Percentiles rank a stretch among this genome's conserved stretches.
Evolutionary conservation across 2,888 invertebrate species (phyloP).

Genomic region (Hypolimnas misippus): DNA sequence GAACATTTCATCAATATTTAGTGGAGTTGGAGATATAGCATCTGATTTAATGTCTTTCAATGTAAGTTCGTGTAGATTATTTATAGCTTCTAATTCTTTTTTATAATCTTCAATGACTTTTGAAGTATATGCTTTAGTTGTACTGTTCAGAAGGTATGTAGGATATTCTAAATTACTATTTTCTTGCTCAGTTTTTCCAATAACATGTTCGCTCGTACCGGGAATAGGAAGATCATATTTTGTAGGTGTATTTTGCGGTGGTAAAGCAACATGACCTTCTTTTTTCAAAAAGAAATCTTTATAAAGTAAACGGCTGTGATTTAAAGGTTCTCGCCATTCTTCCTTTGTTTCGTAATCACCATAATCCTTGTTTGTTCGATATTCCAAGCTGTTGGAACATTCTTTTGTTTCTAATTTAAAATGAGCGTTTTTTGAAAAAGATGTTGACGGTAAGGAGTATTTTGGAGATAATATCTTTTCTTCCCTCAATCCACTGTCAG

Average conservation of each 20-base stretch:
- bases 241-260: constrained; percentile 71
- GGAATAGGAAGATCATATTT: constrained; percentile 51
- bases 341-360: constrained; percentile 57
- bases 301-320: constrained; percentile 75
- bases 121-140: constrained; percentile 78
- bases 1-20: constrained; percentile 76
- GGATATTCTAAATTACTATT: constrained; percentile 67
- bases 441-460: constrained; percentile 65
- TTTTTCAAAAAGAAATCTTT: constrained; percentile 78
- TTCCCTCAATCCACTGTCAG: constrained; percentile 68
- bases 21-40: constrained; percentile 71
- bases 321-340: constrained; percentile 68
- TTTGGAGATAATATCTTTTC: constrained; percentile 61
- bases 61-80: constrained; percentile 75
- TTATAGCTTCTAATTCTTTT: constrained; percentile 78
- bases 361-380: constrained; percentile 58
- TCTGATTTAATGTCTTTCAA: constrained; percentile 78
- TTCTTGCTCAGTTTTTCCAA: constrained; percentile 50
- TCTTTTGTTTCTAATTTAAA: constrained; percentile 55
- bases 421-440: constrained; percentile 55
- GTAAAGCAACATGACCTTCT: constrained; percentile 67
- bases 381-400: constrained; percentile 68
- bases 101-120: constrained; percentile 82
- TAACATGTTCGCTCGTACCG: constrained; percentile 49
- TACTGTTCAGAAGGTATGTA: constrained; percentile 72